Evolutionary conservation across 2,113 vertebrate genomes (phyloP).

Genomic region (Saguinus imperator): DNA sequence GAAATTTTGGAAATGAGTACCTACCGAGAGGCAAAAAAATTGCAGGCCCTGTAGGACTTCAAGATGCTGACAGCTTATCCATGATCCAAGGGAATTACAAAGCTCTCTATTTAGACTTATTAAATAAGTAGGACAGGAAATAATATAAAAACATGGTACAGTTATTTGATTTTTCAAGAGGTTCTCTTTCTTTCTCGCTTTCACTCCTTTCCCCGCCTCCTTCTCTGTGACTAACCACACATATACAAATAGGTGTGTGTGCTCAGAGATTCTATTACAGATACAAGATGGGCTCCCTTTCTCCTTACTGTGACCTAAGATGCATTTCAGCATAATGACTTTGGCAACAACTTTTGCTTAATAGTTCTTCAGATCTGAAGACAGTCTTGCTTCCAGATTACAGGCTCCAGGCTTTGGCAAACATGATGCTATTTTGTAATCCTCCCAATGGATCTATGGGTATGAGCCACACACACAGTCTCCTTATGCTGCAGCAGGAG

Average conservation of each 20-base stretch:
- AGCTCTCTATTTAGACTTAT: slow-evolving; percentile 58
- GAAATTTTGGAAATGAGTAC: slow-evolving; percentile 63
- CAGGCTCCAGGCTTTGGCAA: neutral
- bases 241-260: neutral
- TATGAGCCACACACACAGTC: neutral
- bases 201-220: neutral
- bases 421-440: neutral
- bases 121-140: slow-evolving; percentile 57
- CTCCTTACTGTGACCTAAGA: neutral
- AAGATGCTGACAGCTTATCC: slow-evolving; percentile 23
- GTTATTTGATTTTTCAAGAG: slow-evolving; percentile 51
- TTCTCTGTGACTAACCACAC: neutral
- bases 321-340: slow-evolving; percentile 44
- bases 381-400: neutral
- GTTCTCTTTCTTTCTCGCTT: neutral
- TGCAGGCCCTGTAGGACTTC: neutral
- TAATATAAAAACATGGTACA: slow-evolving; percentile 29
- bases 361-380: slow-evolving; percentile 44
- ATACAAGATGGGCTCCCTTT: neutral
- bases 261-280: slow-evolving; percentile 17
- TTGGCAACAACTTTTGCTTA: slow-evolving; percentile 42
- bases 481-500: fast-evolving
- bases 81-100: slow-evolving; percentile 32
- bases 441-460: neutral
- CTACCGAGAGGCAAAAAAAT: slow-evolving; percentile 40